Percentiles rank a stretch among this genome's conserved stretches.
Evolutionary conservation across 2,797 vertebrate species (phyloP).

Genomic region (Alauda arvensis): DNA sequence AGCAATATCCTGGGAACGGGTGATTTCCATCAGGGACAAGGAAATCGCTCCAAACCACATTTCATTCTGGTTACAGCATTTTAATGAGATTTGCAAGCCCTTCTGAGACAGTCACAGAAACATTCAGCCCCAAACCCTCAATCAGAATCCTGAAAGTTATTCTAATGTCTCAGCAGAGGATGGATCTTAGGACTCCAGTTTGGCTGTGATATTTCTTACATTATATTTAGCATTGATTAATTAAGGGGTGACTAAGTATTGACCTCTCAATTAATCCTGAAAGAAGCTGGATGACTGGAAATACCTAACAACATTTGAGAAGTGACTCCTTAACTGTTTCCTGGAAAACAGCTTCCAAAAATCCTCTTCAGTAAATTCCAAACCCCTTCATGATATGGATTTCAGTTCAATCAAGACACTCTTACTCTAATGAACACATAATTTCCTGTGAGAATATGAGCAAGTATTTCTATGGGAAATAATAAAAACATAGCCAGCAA

Average conservation of each 20-base stretch:
- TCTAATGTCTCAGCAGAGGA: not conserved
- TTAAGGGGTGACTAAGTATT: slow-evolving; percentile 32
- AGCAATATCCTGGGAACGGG: slow-evolving; percentile 49
- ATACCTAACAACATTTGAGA: not conserved
- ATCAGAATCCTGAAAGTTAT: not conserved
- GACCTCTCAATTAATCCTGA: slow-evolving; percentile 31
- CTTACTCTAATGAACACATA: not conserved
- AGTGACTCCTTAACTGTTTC: slow-evolving; percentile 9
- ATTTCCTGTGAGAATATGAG: not conserved
- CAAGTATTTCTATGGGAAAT: slow-evolving; percentile 25
- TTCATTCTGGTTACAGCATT: slow-evolving; percentile 46
- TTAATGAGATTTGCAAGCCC: slow-evolving; percentile 43
- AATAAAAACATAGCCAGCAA: not conserved
- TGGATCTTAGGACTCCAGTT: not conserved
- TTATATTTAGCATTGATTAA: slow-evolving; percentile 28
- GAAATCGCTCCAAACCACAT: slow-evolving; percentile 56
- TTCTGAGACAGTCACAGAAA: not conserved
- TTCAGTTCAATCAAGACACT: slow-evolving; percentile 20
- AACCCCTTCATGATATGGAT: not conserved
- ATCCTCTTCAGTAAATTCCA: not conserved
- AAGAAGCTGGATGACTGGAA: slow-evolving; percentile 18
- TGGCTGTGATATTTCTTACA: not conserved
- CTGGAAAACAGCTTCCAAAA: slow-evolving; percentile 32
- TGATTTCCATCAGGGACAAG: slow-evolving; percentile 46
- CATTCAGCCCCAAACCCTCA: not conserved